Evolutionary conservation across 2,113 vertebrate species (phyloP), one percentile per base, ranked within the genome.

Genomic region (Tetrao urogallus): DNA sequence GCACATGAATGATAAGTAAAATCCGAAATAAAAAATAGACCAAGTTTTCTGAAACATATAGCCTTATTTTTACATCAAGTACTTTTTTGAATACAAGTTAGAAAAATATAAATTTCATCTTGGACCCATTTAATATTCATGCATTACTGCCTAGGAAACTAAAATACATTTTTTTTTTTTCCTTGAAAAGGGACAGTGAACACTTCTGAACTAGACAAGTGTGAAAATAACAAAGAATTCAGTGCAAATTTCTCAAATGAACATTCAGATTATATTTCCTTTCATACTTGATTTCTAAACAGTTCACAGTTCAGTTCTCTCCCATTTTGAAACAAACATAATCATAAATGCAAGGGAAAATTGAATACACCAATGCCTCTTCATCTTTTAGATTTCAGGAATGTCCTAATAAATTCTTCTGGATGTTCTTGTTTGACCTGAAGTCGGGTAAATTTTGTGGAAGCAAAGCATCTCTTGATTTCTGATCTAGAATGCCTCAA

Each of bases 81-180:
- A 1, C 56, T 80, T 94, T 94, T 85, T 45, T 58, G 13, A 47
- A 83, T 43, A 11, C 22, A 85, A 85, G 18, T 8, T 92, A 94
- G 42, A 94, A 94, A 95, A 94, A 86, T 76, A 95, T 38, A 94
- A 86, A 90, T 88, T 88, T 77, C 10, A 78, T 6, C 72, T 61
- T 90, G 73, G 69, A 86, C 30, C 61, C 72, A 30, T 20, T 14
- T 2, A 82, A 80, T 82, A 82, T 60, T 82, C 32, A 18, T 72
- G 8, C 27, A 82, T 25, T 48, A 82, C 5, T 85, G 12, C 8
- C 21, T 82, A 82, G 57, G 86, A 88, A 83, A 60, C 0, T 0
- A 43, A 87, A 85, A 93, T 70, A 90, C 64, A 10, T 56, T 21
- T 64, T 61, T 25, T 70, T 70, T 56, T 40, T 50, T 56, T 36